phyloP scores from a whole-genome alignment of 2,113 vertebrate genomes.

The Ornithorhynchus anatinus region DNA sequence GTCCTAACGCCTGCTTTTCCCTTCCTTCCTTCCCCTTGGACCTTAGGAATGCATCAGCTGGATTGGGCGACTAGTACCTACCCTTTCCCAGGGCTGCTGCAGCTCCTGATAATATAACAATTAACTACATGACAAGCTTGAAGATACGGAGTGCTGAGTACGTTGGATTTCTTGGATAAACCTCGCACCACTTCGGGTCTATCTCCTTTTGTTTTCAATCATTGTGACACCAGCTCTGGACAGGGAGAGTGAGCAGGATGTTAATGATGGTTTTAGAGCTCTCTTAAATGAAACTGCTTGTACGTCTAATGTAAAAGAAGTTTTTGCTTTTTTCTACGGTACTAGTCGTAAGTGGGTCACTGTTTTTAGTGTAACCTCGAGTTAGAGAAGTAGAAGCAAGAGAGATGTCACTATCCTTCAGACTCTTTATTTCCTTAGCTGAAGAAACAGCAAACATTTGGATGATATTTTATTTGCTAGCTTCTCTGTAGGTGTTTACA shows the following conservation, averaged over 20 bases:
- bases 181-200: not conserved
- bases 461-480: too few relatives aligned
- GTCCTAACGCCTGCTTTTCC: too few relatives aligned
- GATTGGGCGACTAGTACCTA: not conserved
- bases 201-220: slow-evolving; percentile 43
- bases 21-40: too few relatives aligned
- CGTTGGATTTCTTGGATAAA: slow-evolving; percentile 14
- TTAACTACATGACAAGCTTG: not conserved
- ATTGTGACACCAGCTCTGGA: slow-evolving; percentile 23
- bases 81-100: not conserved
- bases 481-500: too few relatives aligned
- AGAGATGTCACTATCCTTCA: not conserved
- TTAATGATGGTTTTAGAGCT: slow-evolving; percentile 12
- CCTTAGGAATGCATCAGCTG: not conserved
- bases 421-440: not conserved
- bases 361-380: slow-evolving; percentile 46
- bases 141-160: not conserved
- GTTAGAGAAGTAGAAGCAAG: slow-evolving; percentile 15
- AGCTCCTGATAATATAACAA: slow-evolving; percentile 13
- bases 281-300: not conserved
- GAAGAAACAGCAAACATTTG: not conserved
- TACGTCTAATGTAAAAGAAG: slow-evolving; percentile 2
- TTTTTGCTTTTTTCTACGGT: not conserved
- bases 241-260: not conserved
- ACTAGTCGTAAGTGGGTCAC: slow-evolving; percentile 27